Conservation (phyloP, 1,140 invertebrate species). For the Psilanteris sp. region DNA sequence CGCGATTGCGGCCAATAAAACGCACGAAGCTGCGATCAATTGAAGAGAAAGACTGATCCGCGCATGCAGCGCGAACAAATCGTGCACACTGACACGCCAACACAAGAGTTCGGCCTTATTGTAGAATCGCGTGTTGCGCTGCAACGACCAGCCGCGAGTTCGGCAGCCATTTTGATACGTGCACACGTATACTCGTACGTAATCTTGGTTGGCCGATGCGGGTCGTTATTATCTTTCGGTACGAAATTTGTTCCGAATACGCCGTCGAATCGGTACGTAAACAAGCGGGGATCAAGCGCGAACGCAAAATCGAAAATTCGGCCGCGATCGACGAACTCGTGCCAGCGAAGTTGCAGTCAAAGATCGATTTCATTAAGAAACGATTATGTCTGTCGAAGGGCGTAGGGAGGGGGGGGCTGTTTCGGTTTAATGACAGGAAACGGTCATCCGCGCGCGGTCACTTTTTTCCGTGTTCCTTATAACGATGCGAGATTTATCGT, state of each 20-base stretch:
- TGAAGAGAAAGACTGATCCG: constrained; percentile 6
- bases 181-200: constrained; percentile 38
- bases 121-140: constrained; percentile 71
- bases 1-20: constrained; percentile 9
- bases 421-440: constrained; percentile 35
- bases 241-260: constrained; percentile 9
- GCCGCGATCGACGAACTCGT: constrained; percentile 23
- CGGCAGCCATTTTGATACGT: constrained; percentile 74
- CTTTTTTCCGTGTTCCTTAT: constrained; percentile 20
- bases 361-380: constrained; percentile 35
- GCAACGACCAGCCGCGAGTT: constrained; percentile 58
- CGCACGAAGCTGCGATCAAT: constrained; percentile 1
- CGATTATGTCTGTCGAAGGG: constrained; percentile 14
- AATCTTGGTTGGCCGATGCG: constrained; percentile 18
- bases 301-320: too few species aligned
- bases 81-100: constrained; percentile 4
- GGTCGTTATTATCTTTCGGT: background rate
- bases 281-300: too few species aligned
- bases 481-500: constrained; percentile 34
- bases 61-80: constrained; percentile 28
- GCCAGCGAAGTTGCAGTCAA: background rate
- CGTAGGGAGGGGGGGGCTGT: too few species aligned
- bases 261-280: too few species aligned
- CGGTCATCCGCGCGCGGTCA: too few species aligned
- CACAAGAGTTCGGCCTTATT: constrained; percentile 38